These are phyloP conservation scores for Drosophila mimica DNA, from an alignment of 2,888 invertebrate genomes.

Conservation along the genomic window DNA sequence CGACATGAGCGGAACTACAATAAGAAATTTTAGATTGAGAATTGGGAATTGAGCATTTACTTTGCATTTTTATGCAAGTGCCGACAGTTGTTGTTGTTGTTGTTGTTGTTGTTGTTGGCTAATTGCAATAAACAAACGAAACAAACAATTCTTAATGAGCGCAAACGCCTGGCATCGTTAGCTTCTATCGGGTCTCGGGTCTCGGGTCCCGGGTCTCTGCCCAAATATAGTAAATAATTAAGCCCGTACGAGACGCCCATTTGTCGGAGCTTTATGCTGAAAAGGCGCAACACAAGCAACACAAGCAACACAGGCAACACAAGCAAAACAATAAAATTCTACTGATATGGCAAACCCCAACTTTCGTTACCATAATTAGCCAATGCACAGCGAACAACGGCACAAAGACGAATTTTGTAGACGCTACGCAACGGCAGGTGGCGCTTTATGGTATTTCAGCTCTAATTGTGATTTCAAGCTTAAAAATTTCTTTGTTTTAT, in stretches of 20 bases:
- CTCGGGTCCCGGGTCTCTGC: constrained; percentile 8
- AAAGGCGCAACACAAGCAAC: constrained; percentile 12
- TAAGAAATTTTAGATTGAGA: constrained; percentile 62
- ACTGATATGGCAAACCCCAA: constrained; percentile 43
- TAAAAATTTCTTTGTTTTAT: not conserved
- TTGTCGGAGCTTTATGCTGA: constrained; percentile 33
- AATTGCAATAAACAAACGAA: constrained; percentile 35
- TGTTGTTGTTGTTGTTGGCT: constrained; percentile 12
- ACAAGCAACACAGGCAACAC: not conserved
- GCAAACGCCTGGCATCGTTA: constrained; percentile 3
- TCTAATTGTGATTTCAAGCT: not conserved
- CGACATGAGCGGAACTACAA: constrained; percentile 60
- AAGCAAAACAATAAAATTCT: constrained; percentile 43
- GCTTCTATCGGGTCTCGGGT: constrained; percentile 18
- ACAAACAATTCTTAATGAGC: constrained; percentile 11
- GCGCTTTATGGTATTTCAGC: constrained; percentile 2
- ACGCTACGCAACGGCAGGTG: constrained; percentile 22
- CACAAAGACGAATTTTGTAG: constrained; percentile 6
- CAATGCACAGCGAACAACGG: not conserved
- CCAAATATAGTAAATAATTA: constrained; percentile 73
- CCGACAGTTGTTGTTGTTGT: constrained; percentile 29
- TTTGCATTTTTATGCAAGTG: constrained; percentile 57
- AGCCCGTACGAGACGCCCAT: constrained; percentile 30
- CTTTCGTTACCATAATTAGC: constrained; percentile 40
- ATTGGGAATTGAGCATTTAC: constrained; percentile 39